Percentiles rank a stretch among this genome's conserved stretches.
Evolutionary conservation across 2,113 vertebrate species (phyloP).

Genomic region (Oriolus oriolus): DNA sequence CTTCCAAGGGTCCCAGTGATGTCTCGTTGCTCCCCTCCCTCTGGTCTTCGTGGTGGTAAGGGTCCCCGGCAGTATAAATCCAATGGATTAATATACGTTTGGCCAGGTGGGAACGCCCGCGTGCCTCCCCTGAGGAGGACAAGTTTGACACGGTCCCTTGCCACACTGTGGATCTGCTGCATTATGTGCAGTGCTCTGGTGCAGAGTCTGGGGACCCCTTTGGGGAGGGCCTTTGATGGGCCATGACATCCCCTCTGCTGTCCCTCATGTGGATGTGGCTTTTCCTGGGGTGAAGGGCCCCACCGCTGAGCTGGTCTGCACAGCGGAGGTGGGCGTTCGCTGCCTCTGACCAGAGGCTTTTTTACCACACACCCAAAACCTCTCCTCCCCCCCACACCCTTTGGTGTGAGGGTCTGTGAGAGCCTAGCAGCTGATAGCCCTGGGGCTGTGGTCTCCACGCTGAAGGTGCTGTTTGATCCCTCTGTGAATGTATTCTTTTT

Average conservation of each 20-base stretch:
- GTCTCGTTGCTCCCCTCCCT: too few relatives aligned
- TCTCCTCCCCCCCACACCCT: not conserved
- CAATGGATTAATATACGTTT: too few relatives aligned
- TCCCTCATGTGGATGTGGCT: rapidly evolving
- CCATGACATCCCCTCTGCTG: not conserved
- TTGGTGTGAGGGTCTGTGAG: too few relatives aligned
- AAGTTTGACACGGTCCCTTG: too few relatives aligned
- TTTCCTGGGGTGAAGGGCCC: not conserved
- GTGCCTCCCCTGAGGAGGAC: too few relatives aligned
- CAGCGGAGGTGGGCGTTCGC: rapidly evolving
- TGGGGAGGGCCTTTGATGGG: not conserved
- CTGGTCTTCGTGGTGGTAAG: too few relatives aligned
- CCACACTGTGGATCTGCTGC: too few relatives aligned
- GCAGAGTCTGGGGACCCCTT: not conserved
- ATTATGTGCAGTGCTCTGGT: not conserved
- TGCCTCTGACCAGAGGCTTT: not conserved
- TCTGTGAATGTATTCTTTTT: too few relatives aligned
- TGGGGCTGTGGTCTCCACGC: rapidly evolving
- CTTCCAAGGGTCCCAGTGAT: too few relatives aligned
- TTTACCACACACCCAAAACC: not conserved
- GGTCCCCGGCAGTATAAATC: too few relatives aligned
- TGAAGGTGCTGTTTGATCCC: not conserved
- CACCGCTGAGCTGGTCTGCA: not conserved
- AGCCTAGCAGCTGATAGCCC: not conserved
- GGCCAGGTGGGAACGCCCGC: too few relatives aligned